Evolutionary conservation across 2,888 invertebrate species (phyloP), one percentile per base, ranked within the genome.

Genomic region (Acanthococcus lagerstroemiae): DNA sequence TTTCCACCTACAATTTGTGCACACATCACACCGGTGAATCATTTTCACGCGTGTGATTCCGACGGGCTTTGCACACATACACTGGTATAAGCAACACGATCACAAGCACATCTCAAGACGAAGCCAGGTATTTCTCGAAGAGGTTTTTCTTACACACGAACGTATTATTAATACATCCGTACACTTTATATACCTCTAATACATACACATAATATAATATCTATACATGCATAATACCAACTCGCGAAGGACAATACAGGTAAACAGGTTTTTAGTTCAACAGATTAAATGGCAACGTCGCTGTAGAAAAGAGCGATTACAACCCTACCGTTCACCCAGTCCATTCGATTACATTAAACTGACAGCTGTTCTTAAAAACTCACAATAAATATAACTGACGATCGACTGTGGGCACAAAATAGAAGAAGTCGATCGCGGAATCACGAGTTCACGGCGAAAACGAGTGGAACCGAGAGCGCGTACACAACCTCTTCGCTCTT

Each of bases 211-310:
- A 37, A n/a, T n/a, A n/a, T n/a, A n/a, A n/a, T n/a, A n/a, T n/a
- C n/a, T n/a, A n/a, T n/a, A n/a, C n/a, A n/a, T n/a, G n/a, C n/a
- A n/a, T n/a, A n/a, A 58, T 58, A 58, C 26, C 45, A 60, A 50
- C 60, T 60, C 50, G 26, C 61, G 61, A 61, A 61, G 61, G 61
- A 61, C 61, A 61, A 61, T 61, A 61, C 61, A 61, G 61, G 61
- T 61, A 61, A 61, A 61, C 61, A 61, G 61, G 61, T 61, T 61
- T 61, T 30, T 50, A 27, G 61, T 50, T 21, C 24, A 52, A 52
- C 22, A 52, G 19, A 22, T 52, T 15, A 22, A 24, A 61, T 61
- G 61, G 61, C 61, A 61, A 61, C 61, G 61, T 61, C 52, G 61
- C 52, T 48, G 58, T 17, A 52, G 50, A 61, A 61, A 50, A 50